Evolutionary conservation across 2,797 vertebrate genomes (phyloP), one percentile per base, ranked within the genome.

Genomic region (Megalops cyprinoides): DNA sequence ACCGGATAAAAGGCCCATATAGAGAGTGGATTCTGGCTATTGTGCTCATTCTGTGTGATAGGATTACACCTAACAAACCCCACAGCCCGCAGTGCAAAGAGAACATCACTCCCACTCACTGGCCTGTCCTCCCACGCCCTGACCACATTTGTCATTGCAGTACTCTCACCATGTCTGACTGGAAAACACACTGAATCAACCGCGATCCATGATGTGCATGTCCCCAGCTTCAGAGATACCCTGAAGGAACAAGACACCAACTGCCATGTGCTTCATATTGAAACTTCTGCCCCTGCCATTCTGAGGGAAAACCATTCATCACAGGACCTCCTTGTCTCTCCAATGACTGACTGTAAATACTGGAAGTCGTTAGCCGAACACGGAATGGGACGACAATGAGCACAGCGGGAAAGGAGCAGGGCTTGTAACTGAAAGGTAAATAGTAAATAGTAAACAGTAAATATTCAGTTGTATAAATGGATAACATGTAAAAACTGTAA

Each of bases 41-140:
- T 71, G 67, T 71, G 20, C 20, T 71, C 67, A 44, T 44, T 71
- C 42, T 71, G 67, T 44, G 67, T n/a, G 67, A 44, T 42, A 71
- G 37, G 39, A 71, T 71, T 71, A 71, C 67, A 71, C 18, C 37
- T 42, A 71, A 44, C 67, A 71, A 71, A 71, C 39, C 4, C 18
- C 37, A 9, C 20, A 20, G 20, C 39, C 44, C 65, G 10, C 37
- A 71, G 39, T 3, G 28, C 44, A 71, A 71, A 71, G 67, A 71
- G 37, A n/a, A 71, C 67, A 71, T 71, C 39, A 44, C 37, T 44
- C 67, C 67, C 67, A 12, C 39, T 44, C 39, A 20, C 18, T 42
- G 8, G 67, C 18, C 37, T 44, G 67, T 71, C 67, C 67, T n/a
- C 67, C 67, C 67, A 71, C 67, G 23, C 44, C 67, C 23, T 23